phyloP scores from a whole-genome alignment of 2,113 vertebrate genomes.

The Eptesicus fuscus region DNA sequence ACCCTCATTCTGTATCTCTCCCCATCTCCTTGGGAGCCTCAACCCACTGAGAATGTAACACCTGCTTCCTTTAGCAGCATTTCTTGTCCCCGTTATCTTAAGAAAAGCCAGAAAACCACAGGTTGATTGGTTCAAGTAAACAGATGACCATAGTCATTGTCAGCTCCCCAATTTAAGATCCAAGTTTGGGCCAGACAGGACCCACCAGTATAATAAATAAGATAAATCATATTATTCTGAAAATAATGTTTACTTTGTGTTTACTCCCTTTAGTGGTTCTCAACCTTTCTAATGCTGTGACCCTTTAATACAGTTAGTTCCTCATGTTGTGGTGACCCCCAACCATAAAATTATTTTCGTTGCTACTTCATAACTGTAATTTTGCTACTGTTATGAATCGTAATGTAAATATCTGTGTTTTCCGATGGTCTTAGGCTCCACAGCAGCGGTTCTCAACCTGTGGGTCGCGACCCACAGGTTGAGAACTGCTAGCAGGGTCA shows the following conservation, averaged over 20 bases:
- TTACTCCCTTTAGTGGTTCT: background rate
- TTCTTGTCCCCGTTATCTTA: background rate
- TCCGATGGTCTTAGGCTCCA: too few species aligned
- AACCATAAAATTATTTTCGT: too few species aligned
- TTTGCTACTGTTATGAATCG: too few species aligned
- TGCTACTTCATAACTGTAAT: too few species aligned
- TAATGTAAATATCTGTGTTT: too few species aligned
- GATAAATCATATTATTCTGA: background rate
- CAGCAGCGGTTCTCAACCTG: too few species aligned
- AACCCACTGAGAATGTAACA: background rate
- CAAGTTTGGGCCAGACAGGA: background rate
- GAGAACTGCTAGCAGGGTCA: too few species aligned
- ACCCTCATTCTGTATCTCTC: background rate
- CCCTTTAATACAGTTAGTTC: too few species aligned
- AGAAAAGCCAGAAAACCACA: background rate
- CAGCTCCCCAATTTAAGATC: background rate
- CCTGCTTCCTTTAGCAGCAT: background rate
- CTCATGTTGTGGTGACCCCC: too few species aligned
- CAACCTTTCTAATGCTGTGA: too few species aligned
- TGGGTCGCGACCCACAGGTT: too few species aligned
- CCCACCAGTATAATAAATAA: background rate
- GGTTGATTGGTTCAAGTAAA: background rate
- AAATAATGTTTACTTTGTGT: background rate
- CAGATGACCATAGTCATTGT: background rate
- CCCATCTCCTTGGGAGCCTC: background rate